phyloP scores from a whole-genome alignment of 30 jellyfish, hydroid and myxozoan genomes.

The Nemopilema nomurai region DNA sequence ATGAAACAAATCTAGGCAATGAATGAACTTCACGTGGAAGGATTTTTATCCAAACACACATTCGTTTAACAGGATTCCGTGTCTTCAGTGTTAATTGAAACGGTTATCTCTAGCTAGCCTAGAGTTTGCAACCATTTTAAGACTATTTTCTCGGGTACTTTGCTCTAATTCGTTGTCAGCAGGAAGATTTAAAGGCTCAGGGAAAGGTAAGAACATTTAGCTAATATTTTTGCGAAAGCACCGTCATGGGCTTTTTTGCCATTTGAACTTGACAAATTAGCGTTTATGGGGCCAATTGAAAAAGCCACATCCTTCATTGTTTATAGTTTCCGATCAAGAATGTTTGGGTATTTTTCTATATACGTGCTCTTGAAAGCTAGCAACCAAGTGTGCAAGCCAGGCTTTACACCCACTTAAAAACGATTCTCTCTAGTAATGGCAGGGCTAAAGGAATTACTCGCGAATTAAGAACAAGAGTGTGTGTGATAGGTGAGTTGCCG shows the following conservation, averaged over 20 bases:
- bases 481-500: neutral
- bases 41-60: slow-evolving; percentile 12
- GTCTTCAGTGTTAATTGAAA: neutral
- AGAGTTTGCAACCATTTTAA: neutral
- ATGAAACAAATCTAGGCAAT: slow-evolving; percentile 12
- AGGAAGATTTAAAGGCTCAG: slow-evolving; percentile 22
- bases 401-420: neutral
- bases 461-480: neutral
- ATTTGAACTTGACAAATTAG: neutral
- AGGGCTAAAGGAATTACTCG: neutral
- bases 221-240: neutral
- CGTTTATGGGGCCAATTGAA: neutral
- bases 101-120: neutral
- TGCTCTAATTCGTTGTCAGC: slow-evolving; percentile 13
- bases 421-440: neutral
- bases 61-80: neutral
- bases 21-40: slow-evolving; percentile 37
- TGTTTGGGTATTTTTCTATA: neutral
- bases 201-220: neutral
- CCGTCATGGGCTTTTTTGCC: neutral
- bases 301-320: neutral
- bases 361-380: neutral
- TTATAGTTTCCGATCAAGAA: neutral
- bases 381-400: neutral
- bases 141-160: neutral